These are phyloP conservation scores for Endotricha flammealis DNA, from an alignment of 2,888 invertebrate species.

Conservation along the genomic window DNA sequence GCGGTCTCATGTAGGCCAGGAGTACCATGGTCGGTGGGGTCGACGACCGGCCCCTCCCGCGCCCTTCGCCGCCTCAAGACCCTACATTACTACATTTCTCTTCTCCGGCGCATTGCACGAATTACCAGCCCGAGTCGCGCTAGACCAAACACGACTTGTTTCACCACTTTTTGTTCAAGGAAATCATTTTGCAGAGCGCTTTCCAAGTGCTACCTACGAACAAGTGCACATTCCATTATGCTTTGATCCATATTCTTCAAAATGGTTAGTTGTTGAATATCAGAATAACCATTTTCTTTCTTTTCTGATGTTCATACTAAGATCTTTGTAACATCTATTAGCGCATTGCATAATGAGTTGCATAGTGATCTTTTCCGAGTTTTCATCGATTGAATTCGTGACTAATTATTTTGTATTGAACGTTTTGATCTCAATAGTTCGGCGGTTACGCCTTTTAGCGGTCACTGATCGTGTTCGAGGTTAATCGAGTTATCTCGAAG, in stretches of 20 bases:
- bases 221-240: background rate
- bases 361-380: background rate
- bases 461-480: slow-evolving; percentile 34
- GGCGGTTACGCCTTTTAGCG: slow-evolving; percentile 19
- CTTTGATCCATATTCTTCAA: too few species aligned
- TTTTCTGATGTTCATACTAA: too few species aligned
- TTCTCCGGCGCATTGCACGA: slow-evolving; percentile 43
- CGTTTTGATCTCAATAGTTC: slow-evolving; percentile 7
- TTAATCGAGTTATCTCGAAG: slow-evolving; percentile 47
- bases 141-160: slow-evolving; percentile 39
- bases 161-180: slow-evolving; percentile 31
- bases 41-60: slow-evolving; percentile 46
- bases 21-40: slow-evolving; percentile 64
- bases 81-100: slow-evolving; percentile 62
- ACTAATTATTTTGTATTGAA: slow-evolving; percentile 11
- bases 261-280: too few species aligned
- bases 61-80: slow-evolving; percentile 39
- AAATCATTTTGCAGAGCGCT: slow-evolving; percentile 25
- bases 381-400: slow-evolving; percentile 8
- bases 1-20: slow-evolving; percentile 61
- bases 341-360: too few species aligned
- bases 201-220: background rate
- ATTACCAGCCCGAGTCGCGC: slow-evolving; percentile 35
- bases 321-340: too few species aligned
- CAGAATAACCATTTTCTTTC: too few species aligned